Conservation (phyloP, 1,140 invertebrate species). For the Drosophila subpulchrella region DNA sequence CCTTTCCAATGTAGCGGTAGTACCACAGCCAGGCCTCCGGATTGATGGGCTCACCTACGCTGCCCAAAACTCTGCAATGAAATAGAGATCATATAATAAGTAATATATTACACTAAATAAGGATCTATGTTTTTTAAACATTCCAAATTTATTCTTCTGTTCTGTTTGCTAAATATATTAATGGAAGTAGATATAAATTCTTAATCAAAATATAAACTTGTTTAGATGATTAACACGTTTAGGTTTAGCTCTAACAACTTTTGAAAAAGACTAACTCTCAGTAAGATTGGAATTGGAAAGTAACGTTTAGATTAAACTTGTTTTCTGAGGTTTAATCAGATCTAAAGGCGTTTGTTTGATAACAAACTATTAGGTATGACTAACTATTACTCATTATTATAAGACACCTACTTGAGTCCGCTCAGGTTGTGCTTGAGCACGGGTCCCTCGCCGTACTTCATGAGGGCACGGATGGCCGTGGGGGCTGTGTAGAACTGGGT, state of each 20-base stretch:
- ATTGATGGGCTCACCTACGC: slow-evolving; percentile 99
- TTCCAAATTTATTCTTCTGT: background rate
- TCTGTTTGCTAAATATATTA: background rate
- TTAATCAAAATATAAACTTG: background rate
- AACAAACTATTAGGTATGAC: too few relatives aligned
- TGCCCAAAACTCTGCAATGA: slow-evolving; percentile 91
- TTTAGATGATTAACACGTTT: background rate
- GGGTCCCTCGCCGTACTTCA: slow-evolving; percentile 94
- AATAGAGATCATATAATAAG: background rate
- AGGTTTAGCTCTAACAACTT: background rate
- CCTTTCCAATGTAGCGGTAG: slow-evolving; percentile 93
- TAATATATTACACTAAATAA: background rate
- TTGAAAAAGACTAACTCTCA: too few relatives aligned
- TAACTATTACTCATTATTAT: too few relatives aligned
- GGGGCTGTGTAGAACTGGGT: slow-evolving; percentile 99
- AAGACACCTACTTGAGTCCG: slow-evolving; percentile 85
- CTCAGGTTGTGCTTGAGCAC: slow-evolving; percentile 88
- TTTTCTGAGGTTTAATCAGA: too few relatives aligned
- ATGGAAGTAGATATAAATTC: background rate
- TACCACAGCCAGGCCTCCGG: slow-evolving; percentile 99
- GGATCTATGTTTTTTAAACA: background rate
- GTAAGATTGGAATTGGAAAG: too few relatives aligned
- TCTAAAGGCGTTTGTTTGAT: too few relatives aligned
- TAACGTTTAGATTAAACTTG: too few relatives aligned
- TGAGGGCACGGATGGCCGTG: slow-evolving; percentile 97